Conservation (phyloP, 2,888 invertebrate species). For the Scaptomyza polygonia region DNA sequence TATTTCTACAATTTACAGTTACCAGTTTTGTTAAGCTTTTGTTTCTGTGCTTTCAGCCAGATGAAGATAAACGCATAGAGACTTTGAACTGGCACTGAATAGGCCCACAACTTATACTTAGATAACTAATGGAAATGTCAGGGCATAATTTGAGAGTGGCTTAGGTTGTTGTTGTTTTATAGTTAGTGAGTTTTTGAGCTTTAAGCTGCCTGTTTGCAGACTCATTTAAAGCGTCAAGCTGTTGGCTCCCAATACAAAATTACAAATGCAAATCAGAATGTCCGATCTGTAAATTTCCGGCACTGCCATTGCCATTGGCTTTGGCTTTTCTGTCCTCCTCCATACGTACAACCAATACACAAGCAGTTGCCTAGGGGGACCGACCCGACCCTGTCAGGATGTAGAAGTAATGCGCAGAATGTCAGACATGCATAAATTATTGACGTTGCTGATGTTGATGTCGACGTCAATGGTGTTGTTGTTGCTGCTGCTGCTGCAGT, state of each 20-base stretch:
- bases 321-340: slow-evolving; percentile 10
- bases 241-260: slow-evolving; percentile 37
- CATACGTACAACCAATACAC: slow-evolving; percentile 11
- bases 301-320: slow-evolving; percentile 13
- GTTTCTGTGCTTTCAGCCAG: slow-evolving; percentile 37
- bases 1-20: slow-evolving; percentile 19
- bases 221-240: slow-evolving; percentile 45
- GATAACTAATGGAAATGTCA: slow-evolving; percentile 46
- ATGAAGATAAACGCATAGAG: slow-evolving; percentile 50
- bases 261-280: slow-evolving; percentile 63
- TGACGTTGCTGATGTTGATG: slow-evolving; percentile 4
- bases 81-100: slow-evolving; percentile 14
- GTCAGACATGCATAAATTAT: slow-evolving; percentile 55
- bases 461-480: background rate
- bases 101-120: slow-evolving; percentile 41
- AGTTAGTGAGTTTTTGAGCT: slow-evolving; percentile 26
- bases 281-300: slow-evolving; percentile 47
- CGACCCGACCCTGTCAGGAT: slow-evolving; percentile 25
- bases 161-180: slow-evolving; percentile 6
- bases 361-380: slow-evolving; percentile 1
- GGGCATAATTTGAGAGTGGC: slow-evolving; percentile 10
- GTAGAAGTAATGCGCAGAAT: slow-evolving; percentile 39
- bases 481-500: slow-evolving; percentile 15
- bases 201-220: slow-evolving; percentile 24
- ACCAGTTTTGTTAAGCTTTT: slow-evolving; percentile 22